These are phyloP conservation scores for Anguilla rostrata DNA, from an alignment of 2,113 vertebrate species.

Conservation along the genomic window DNA sequence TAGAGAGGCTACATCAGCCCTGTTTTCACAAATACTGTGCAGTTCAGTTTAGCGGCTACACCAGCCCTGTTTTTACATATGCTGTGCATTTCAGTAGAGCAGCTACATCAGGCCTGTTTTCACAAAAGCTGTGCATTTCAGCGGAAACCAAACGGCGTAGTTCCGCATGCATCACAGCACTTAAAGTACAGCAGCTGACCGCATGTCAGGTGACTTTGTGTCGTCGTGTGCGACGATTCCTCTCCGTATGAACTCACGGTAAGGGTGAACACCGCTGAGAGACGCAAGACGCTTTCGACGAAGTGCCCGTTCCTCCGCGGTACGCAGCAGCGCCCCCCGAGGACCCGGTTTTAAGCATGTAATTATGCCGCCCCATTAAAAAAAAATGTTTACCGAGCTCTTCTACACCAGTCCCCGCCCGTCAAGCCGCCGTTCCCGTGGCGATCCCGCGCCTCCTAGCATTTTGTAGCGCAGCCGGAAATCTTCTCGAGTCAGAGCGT, in stretches of 20 bases:
- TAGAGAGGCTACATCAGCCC: too few species aligned
- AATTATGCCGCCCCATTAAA: neutral
- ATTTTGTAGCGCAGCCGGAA: neutral
- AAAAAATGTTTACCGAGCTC: neutral
- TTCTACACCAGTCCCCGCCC: neutral
- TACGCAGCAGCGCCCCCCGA: neutral
- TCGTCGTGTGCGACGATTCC: too few species aligned
- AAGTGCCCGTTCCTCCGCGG: neutral
- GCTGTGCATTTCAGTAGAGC: too few species aligned
- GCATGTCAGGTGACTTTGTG: too few species aligned
- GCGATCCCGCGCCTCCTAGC: neutral
- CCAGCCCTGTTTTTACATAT: too few species aligned
- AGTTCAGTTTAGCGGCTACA: too few species aligned
- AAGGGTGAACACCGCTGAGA: conserved; percentile 1
- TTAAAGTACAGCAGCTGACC: too few species aligned
- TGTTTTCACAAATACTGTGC: too few species aligned
- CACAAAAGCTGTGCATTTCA: neutral
- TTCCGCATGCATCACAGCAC: too few species aligned
- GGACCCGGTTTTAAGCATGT: neutral
- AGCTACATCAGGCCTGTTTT: too few species aligned
- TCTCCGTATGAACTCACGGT: neutral
- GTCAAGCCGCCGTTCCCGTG: neutral
- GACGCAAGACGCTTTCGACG: neutral
- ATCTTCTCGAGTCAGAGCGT: neutral
- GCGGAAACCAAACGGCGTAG: too few species aligned